Base-by-base conservation (phyloP, 2,888 invertebrate species). In the Selenia dentaria region DNA sequence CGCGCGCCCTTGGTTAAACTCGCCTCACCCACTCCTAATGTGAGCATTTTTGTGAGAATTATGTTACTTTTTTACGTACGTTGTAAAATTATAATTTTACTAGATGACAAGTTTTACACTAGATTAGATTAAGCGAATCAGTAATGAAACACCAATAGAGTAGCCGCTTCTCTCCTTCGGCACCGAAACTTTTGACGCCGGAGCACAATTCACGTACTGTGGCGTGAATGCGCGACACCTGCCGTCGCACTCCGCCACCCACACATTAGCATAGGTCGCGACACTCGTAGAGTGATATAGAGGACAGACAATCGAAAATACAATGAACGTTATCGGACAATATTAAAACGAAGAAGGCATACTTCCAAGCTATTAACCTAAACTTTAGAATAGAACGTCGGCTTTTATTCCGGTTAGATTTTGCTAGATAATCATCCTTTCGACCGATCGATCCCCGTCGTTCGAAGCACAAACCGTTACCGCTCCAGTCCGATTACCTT, bases 101-200 rank as follows among this genome's bases (percentile, higher is more conserved):
- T 90, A 90, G 86, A 81, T 79, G 85, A 84, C 85, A 82, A 85
- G 89, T 80, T 90, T 83, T 87, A 91, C 87, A 87, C 81, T 91
- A 91, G 87, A 74, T 79, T 91, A 91, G 91, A 81, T 76, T 91
- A 91, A 91, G 91, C 70, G 83, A 87, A 83, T 82, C 89, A 85
- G 86, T 88, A 85, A 86, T 77, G 83, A 81, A 81, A 91, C 91
- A 91, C 91, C 91, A 90, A 88, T 90, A 91, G 89, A 74, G 86
- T 91, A 90, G 90, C 90, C 88, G 91, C 90, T 88, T 90, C 83
- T 85, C 83, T 84, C 86, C 83, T 77, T 83, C 83, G 87, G 83
- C 87, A 85, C 86, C 62, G 72, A 74, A 76, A 79, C 77, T 80
- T 80, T 83, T 77, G 83, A 79, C 79, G 87, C 83, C 85, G 87